Evolutionary conservation across 2,888 invertebrate genomes (phyloP).

Genomic region (Calameuta idolon): DNA sequence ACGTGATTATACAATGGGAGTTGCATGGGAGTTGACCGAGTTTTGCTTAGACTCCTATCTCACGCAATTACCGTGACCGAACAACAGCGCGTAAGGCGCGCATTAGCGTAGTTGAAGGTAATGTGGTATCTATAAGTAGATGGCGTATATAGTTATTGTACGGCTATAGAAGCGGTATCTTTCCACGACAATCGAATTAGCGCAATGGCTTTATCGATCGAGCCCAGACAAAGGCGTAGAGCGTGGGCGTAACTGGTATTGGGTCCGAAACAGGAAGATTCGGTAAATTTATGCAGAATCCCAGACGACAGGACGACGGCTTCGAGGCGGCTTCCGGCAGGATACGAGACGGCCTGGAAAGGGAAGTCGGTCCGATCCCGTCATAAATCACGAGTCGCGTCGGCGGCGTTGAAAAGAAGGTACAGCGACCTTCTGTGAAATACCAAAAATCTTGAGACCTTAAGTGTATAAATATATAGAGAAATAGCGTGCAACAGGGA

Average conservation of each 20-base stretch:
- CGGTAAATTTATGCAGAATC: not conserved
- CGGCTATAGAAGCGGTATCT: not conserved
- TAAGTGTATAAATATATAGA: not conserved
- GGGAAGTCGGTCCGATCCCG: slow-evolving; percentile 31
- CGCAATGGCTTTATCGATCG: not conserved
- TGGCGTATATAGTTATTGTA: not conserved
- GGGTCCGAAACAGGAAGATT: not conserved
- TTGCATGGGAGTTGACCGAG: slow-evolving; percentile 38
- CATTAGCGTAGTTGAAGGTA: slow-evolving; percentile 4
- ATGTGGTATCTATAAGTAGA: not conserved
- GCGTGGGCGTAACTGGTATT: not conserved
- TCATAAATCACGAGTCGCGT: slow-evolving; percentile 36
- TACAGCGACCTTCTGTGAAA: slow-evolving; percentile 20
- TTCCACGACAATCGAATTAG: not conserved
- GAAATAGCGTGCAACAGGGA: not conserved
- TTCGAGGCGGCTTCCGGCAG: slow-evolving; percentile 6
- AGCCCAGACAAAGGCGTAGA: not conserved
- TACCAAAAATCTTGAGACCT: slow-evolving; percentile 14
- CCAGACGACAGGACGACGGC: not conserved
- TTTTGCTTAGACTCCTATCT: slow-evolving; percentile 31
- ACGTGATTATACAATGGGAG: slow-evolving; percentile 21
- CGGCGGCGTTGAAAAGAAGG: slow-evolving; percentile 25
- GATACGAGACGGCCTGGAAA: slow-evolving; percentile 1
- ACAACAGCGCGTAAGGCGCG: slow-evolving; percentile 21
- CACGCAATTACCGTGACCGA: slow-evolving; percentile 37